Percentiles rank a stretch among this genome's conserved stretches.
These are phyloP conservation scores for Micoletzkya japonica DNA, from an alignment of 2,888 invertebrate genomes.

Conservation along the genomic window DNA sequence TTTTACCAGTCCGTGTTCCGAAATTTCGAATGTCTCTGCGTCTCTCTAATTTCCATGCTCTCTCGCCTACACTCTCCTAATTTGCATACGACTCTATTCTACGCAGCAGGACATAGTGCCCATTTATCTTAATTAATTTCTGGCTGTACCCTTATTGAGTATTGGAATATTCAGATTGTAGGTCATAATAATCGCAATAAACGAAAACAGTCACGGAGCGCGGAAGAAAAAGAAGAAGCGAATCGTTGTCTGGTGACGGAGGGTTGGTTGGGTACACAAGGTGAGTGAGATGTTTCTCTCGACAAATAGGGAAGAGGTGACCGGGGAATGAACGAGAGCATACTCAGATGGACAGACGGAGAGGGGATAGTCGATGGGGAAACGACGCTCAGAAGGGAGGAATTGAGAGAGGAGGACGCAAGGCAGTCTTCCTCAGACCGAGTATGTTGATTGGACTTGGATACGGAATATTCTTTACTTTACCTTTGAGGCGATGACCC, in stretches of 20 bases:
- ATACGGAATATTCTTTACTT: not conserved
- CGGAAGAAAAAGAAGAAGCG: constrained; percentile 4
- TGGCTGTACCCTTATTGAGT: too few relatives aligned
- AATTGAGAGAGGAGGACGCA: not conserved
- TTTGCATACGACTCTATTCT: too few relatives aligned
- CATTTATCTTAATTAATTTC: too few relatives aligned
- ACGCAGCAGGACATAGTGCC: too few relatives aligned
- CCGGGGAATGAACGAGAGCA: constrained; percentile 6
- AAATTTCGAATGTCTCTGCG: too few relatives aligned
- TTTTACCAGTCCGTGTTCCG: too few relatives aligned
- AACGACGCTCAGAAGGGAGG: constrained; percentile 22
- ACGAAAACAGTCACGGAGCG: not conserved
- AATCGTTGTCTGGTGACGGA: too few relatives aligned
- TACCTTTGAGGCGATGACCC: constrained; percentile 22
- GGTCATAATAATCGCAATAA: too few relatives aligned
- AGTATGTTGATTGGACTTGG: constrained; percentile 5
- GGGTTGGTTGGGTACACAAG: not conserved
- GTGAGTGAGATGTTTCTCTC: not conserved
- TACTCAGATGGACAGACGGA: constrained; percentile 1
- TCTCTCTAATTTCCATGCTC: too few relatives aligned
- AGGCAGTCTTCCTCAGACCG: constrained; percentile 16
- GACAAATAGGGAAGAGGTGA: constrained; percentile 13
- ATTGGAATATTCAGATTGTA: too few relatives aligned
- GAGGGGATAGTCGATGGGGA: constrained; percentile 17
- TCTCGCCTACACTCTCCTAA: too few relatives aligned